Conservation (phyloP, 2,888 invertebrate genomes). For the Linhomoeus sp. region DNA sequence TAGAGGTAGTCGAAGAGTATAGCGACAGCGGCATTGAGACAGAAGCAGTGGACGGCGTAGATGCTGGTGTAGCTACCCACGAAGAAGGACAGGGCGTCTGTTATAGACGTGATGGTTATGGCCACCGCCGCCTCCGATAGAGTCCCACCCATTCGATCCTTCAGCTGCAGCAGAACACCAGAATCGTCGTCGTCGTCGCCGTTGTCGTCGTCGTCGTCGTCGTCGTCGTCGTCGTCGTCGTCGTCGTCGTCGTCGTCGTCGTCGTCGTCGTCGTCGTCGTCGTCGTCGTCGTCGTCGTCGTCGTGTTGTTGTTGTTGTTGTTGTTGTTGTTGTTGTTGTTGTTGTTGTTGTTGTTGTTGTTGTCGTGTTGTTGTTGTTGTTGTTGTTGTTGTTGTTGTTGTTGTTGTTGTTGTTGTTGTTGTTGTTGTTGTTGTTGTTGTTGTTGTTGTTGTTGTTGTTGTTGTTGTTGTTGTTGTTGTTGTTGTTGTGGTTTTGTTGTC, state of each 20-base stretch:
- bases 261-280: neutral
- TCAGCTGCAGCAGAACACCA: slow-evolving; percentile 35
- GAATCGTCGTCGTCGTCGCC: slow-evolving; percentile 23
- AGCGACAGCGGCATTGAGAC: slow-evolving; percentile 80
- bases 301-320: too few relatives aligned
- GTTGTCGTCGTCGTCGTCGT: too few relatives aligned
- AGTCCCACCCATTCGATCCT: slow-evolving; percentile 66
- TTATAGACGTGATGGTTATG: slow-evolving; percentile 78
- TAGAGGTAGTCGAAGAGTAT: slow-evolving; percentile 73
- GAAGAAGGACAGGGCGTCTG: slow-evolving; percentile 74
- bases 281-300: neutral
- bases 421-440: neutral
- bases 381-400: neutral
- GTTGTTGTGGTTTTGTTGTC: neutral
- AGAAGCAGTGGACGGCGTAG: slow-evolving; percentile 78
- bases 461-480: neutral
- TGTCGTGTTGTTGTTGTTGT: too few relatives aligned
- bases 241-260: too few relatives aligned
- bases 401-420: neutral
- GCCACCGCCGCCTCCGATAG: slow-evolving; percentile 82
- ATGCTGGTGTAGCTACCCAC: slow-evolving; percentile 79
- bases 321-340: neutral
- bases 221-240: too few relatives aligned
- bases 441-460: neutral
- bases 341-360: neutral